Percentiles rank a stretch among this genome's conserved stretches.
These are phyloP conservation scores for Drosophila koepferae DNA, from an alignment of 2,888 invertebrate genomes.

Conservation along the genomic window DNA sequence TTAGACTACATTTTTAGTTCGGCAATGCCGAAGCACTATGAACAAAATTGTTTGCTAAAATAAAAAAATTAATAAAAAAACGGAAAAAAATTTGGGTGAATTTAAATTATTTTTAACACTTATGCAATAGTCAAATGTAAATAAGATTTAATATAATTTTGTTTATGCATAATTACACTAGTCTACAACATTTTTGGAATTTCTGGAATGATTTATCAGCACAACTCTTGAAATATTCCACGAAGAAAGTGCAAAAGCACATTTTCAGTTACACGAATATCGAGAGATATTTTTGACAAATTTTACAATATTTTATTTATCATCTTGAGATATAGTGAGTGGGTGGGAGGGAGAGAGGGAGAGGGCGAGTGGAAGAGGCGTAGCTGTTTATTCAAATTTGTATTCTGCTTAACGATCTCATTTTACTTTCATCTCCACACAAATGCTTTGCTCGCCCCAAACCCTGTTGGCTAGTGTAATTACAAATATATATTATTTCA, in stretches of 20 bases:
- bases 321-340: background rate
- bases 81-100: background rate
- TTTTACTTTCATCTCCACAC: background rate
- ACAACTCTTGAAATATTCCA: background rate
- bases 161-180: background rate
- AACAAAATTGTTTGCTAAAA: slow-evolving; percentile 4
- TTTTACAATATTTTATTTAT: background rate
- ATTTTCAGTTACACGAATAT: background rate
- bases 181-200: background rate
- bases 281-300: background rate
- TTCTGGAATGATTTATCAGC: too few relatives aligned
- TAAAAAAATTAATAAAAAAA: background rate
- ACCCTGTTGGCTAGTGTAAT: background rate
- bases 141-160: background rate
- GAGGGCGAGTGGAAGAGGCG: too few relatives aligned
- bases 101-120: slow-evolving; percentile 5
- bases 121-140: slow-evolving; percentile 24
- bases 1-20: slow-evolving; percentile 56
- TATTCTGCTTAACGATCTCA: too few relatives aligned
- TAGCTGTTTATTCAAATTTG: too few relatives aligned
- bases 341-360: background rate
- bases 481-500: background rate
- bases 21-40: slow-evolving; percentile 59
- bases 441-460: too few relatives aligned
- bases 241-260: background rate